Conservation (phyloP, 2,888 invertebrate genomes). For the Xanthorhoe designata region DNA sequence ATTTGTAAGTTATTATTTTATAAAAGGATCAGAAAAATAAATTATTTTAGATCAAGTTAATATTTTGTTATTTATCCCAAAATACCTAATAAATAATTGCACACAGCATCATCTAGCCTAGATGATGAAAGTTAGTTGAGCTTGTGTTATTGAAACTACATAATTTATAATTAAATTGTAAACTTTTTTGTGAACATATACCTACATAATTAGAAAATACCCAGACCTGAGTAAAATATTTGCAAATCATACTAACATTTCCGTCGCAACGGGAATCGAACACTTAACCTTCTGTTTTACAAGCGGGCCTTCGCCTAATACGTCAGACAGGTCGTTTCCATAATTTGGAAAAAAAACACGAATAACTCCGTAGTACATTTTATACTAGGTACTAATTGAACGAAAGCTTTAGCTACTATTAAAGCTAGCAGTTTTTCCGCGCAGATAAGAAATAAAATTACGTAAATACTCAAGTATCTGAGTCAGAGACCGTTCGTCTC, state of each 20-base stretch:
- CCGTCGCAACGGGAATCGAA: too few species aligned
- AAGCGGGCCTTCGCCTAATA: too few species aligned
- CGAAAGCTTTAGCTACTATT: neutral
- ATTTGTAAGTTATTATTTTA: slow-evolving; percentile 79
- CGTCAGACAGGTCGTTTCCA: too few species aligned
- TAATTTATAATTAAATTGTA: too few species aligned
- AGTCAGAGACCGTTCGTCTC: slow-evolving; percentile 11
- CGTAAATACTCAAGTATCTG: slow-evolving; percentile 1
- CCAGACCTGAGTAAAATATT: neutral
- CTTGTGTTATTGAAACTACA: neutral
- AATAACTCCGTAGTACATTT: too few species aligned
- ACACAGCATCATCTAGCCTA: too few species aligned
- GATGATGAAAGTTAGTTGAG: neutral
- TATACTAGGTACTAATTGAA: too few species aligned
- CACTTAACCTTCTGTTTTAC: too few species aligned
- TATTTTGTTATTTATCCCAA: slow-evolving; percentile 18
- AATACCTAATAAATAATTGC: neutral
- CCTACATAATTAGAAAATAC: too few species aligned
- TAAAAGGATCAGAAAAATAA: slow-evolving; percentile 80
- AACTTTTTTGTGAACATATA: too few species aligned
- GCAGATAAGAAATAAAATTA: neutral
- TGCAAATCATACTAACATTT: too few species aligned
- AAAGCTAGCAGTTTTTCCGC: neutral
- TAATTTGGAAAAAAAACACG: too few species aligned
- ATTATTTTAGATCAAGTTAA: slow-evolving; percentile 80